Conservation (phyloP, 2,797 vertebrate genomes). For the Anomalospiza imberbis region DNA sequence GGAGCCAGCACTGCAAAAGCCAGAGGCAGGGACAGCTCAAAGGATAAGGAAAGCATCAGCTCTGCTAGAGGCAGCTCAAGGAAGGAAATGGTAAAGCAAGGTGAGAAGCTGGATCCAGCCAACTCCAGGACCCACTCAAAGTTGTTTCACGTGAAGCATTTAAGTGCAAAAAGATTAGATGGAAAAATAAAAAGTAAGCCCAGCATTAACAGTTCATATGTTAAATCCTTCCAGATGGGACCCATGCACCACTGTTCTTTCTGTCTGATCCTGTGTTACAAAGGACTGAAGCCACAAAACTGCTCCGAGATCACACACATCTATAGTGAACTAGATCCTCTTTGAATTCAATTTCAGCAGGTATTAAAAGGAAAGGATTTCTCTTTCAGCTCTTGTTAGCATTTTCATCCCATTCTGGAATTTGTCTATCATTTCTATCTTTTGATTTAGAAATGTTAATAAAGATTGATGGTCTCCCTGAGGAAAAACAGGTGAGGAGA, state of each 20-base stretch:
- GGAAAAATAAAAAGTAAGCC: conserved; percentile 1
- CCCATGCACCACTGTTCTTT: not conserved
- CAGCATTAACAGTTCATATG: not conserved
- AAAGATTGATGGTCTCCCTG: conserved; percentile 69
- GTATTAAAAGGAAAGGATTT: conserved; percentile 26
- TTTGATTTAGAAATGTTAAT: conserved; percentile 63
- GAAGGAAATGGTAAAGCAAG: not conserved
- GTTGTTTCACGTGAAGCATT: not conserved
- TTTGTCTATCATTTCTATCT: conserved; percentile 70
- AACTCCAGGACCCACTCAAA: not conserved
- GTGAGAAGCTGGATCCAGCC: not conserved
- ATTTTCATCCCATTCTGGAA: conserved; percentile 64
- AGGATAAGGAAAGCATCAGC: not conserved
- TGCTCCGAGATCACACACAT: not conserved
- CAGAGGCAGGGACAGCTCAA: not conserved
- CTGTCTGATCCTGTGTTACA: not conserved
- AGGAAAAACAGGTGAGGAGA: conserved; percentile 78
- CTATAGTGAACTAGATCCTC: not conserved
- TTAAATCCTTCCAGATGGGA: conserved; percentile 23
- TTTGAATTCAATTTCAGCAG: conserved; percentile 1
- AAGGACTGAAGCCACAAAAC: not conserved
- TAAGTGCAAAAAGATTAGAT: not conserved
- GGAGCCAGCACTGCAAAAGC: not conserved
- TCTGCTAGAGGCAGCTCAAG: not conserved
- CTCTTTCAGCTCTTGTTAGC: conserved; percentile 12